phyloP scores from a whole-genome alignment of 2,888 invertebrate genomes.

The Hypselothyrea guttata region DNA sequence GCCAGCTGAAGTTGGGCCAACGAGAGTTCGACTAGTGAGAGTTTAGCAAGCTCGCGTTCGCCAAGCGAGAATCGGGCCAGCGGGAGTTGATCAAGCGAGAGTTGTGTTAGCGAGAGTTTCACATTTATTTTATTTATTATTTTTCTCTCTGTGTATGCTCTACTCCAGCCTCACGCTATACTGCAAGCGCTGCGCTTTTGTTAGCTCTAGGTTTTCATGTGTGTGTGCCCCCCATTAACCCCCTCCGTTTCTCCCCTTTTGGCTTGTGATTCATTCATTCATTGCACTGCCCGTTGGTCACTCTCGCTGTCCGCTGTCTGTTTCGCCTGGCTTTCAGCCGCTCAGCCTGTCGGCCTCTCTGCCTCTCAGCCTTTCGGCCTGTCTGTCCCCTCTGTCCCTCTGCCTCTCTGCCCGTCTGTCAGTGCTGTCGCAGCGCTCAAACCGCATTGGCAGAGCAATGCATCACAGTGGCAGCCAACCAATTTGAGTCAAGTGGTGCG shows the following conservation, averaged over 20 bases:
- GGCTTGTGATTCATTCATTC: constrained; percentile 69
- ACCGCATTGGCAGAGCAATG: constrained; percentile 74
- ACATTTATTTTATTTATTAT: no score
- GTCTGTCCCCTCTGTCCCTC: constrained; percentile 1
- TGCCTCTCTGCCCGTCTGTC: constrained; percentile 40
- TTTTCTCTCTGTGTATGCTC: no score
- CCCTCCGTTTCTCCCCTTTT: constrained; percentile 17
- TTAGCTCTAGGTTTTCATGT: constrained; percentile 6
- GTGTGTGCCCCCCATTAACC: constrained; percentile 19
- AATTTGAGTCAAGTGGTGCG: constrained; percentile 71
- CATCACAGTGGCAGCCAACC: constrained; percentile 69
- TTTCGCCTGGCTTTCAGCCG: constrained; percentile 2
- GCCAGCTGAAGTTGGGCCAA: no score
- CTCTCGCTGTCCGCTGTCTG: no score
- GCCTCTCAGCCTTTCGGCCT: constrained; percentile 10
- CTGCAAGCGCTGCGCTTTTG: constrained; percentile 45
- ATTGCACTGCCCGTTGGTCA: constrained; percentile 58
- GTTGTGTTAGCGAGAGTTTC: no score
- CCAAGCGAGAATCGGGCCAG: no score
- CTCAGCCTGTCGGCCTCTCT: not conserved
- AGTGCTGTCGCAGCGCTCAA: constrained; percentile 66
- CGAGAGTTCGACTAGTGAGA: no score
- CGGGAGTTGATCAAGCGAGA: no score
- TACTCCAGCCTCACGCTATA: constrained; percentile 1
- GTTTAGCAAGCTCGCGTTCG: no score